phyloP scores from a whole-genome alignment of 53 echinoderm and acorn worm genomes.

The Astropecten irregularis region DNA sequence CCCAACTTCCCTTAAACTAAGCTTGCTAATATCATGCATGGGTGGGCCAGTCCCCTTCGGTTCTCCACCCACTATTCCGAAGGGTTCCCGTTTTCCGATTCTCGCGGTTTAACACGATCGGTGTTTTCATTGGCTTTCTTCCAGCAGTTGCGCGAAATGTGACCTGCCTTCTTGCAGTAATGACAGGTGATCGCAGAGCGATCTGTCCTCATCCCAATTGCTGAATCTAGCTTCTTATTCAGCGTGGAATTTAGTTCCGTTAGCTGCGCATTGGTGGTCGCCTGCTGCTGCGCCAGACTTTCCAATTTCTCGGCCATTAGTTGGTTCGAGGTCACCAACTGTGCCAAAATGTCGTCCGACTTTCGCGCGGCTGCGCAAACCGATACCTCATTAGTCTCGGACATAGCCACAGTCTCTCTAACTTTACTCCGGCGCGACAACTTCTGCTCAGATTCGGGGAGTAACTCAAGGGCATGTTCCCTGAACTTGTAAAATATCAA shows the following conservation, averaged over 20 bases:
- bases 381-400: not conserved
- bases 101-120: not conserved
- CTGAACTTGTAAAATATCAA: not conserved
- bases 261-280: not conserved
- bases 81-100: slow-evolving; percentile 10
- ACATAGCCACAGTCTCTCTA: not conserved
- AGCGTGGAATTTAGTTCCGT: not conserved
- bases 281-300: slow-evolving; percentile 5
- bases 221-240: slow-evolving; percentile 8
- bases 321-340: slow-evolving; percentile 23
- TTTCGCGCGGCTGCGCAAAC: not conserved
- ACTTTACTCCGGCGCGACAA: not conserved
- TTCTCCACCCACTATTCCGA: slow-evolving; percentile 27
- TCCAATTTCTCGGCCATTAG: slow-evolving; percentile 13
- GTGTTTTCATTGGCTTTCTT: not conserved
- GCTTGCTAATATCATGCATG: too few relatives aligned
- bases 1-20: too few relatives aligned
- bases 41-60: not conserved
- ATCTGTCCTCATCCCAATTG: not conserved
- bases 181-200: slow-evolving; percentile 6
- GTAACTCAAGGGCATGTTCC: not conserved
- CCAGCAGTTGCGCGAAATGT: slow-evolving; percentile 5
- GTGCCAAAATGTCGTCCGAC: slow-evolving; percentile 7
- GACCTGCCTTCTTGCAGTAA: slow-evolving; percentile 46
- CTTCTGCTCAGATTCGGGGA: not conserved